Evolutionary conservation across 2,888 invertebrate genomes (phyloP).

Genomic region (Cheilosia scutellata): DNA sequence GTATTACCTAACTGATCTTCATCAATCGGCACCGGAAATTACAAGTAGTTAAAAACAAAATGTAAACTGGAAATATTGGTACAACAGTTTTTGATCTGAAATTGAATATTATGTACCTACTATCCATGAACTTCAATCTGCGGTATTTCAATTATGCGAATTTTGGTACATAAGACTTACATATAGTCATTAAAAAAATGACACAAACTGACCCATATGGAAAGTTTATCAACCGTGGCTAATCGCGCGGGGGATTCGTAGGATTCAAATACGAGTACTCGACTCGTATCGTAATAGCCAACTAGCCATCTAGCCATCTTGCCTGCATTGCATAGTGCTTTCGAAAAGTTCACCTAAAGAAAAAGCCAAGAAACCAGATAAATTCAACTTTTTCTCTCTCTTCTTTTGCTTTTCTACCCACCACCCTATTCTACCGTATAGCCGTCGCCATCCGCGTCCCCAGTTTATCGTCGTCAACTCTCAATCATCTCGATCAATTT

Average conservation of each 20-base stretch:
- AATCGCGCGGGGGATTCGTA: background rate
- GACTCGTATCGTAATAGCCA: background rate
- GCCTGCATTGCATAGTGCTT: constrained; percentile 28
- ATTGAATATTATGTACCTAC: too few species aligned
- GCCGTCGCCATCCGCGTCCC: constrained; percentile 6
- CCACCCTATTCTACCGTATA: constrained; percentile 41
- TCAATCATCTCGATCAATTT: constrained; percentile 65
- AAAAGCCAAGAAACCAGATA: constrained; percentile 47
- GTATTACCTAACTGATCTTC: too few species aligned
- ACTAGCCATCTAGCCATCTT: constrained; percentile 5
- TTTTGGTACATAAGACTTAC: too few species aligned
- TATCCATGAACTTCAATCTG: too few species aligned
- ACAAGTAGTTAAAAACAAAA: too few species aligned
- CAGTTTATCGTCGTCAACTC: constrained; percentile 48
- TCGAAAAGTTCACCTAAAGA: constrained; percentile 31
- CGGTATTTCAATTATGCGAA: too few species aligned
- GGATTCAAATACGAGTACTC: background rate
- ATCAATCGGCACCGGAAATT: too few species aligned
- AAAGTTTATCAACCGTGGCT: constrained; percentile 4
- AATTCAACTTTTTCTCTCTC: constrained; percentile 53
- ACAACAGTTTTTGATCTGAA: too few species aligned
- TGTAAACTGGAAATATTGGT: too few species aligned
- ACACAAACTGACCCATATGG: constrained; percentile 2
- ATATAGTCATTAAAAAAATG: background rate
- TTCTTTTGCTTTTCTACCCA: constrained; percentile 52